A percentile compares a stretch with the other conserved stretches of the same genome.
These are phyloP conservation scores for Thripadectes ignobilis DNA, from an alignment of 2,797 vertebrate species.

Conservation along the genomic window DNA sequence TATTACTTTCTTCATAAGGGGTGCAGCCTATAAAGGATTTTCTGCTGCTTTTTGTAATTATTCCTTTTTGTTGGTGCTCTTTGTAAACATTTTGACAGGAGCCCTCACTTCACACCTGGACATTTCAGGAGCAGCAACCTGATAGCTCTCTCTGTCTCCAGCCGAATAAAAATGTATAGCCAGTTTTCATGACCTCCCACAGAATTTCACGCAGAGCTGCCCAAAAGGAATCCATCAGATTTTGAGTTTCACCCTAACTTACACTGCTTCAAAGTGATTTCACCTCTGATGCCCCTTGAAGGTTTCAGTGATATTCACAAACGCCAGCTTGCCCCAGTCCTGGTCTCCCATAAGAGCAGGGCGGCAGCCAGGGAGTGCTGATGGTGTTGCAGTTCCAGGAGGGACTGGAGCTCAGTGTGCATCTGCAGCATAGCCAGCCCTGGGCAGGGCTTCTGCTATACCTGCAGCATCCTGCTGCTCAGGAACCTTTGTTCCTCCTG, in stretches of 20 bases:
- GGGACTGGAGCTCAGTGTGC: no score
- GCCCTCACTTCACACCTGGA: background rate
- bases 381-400: background rate
- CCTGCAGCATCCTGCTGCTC: background rate
- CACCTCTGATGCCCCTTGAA: background rate
- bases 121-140: background rate
- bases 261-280: background rate
- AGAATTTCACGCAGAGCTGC: background rate
- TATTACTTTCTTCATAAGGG: background rate
- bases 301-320: background rate
- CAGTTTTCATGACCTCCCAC: background rate
- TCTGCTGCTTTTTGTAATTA: background rate
- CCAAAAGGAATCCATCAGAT: background rate
- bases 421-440: background rate
- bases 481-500: background rate
- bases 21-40: background rate
- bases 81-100: background rate
- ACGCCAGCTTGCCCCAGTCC: background rate
- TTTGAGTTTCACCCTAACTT: background rate
- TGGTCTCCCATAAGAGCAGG: background rate
- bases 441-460: background rate
- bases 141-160: background rate
- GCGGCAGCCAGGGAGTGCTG: background rate
- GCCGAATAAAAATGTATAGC: background rate
- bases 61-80: background rate